phyloP scores from a whole-genome alignment of 1,140 invertebrate genomes.

The Hylyphantes graminicola region DNA sequence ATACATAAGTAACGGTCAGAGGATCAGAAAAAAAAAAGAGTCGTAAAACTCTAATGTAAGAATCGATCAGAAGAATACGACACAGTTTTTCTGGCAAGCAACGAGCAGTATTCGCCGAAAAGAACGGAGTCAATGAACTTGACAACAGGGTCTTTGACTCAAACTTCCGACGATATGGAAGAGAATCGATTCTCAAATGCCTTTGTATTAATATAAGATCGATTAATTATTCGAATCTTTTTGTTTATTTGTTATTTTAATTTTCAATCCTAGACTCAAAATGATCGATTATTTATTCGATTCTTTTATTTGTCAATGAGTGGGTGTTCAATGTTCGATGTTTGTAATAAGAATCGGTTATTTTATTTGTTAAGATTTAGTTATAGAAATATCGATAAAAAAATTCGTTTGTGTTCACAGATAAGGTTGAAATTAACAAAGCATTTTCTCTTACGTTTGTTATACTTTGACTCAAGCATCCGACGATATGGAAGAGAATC shows the following conservation, averaged over 20 bases:
- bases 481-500: slow-evolving; percentile 10
- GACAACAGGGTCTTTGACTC: slow-evolving; percentile 41
- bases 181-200: not conserved
- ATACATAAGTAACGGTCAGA: not conserved
- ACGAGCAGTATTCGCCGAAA: slow-evolving; percentile 13
- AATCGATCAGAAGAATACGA: not conserved
- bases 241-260: too few relatives aligned
- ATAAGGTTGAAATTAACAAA: too few relatives aligned
- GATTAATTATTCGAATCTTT: too few relatives aligned
- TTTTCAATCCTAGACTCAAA: too few relatives aligned
- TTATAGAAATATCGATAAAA: too few relatives aligned
- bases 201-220: not conserved
- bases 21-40: not conserved
- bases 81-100: slow-evolving; percentile 26
- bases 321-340: too few relatives aligned
- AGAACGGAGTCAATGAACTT: slow-evolving; percentile 37
- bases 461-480: slow-evolving; percentile 50
- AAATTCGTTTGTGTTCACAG: too few relatives aligned
- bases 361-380: too few relatives aligned
- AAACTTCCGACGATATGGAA: slow-evolving; percentile 32
- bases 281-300: too few relatives aligned
- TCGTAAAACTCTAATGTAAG: not conserved
- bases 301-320: too few relatives aligned
- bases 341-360: too few relatives aligned
- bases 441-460: too few relatives aligned